Evolutionary conservation across 2,888 invertebrate genomes (phyloP).

Genomic region (Metalampra italica): DNA sequence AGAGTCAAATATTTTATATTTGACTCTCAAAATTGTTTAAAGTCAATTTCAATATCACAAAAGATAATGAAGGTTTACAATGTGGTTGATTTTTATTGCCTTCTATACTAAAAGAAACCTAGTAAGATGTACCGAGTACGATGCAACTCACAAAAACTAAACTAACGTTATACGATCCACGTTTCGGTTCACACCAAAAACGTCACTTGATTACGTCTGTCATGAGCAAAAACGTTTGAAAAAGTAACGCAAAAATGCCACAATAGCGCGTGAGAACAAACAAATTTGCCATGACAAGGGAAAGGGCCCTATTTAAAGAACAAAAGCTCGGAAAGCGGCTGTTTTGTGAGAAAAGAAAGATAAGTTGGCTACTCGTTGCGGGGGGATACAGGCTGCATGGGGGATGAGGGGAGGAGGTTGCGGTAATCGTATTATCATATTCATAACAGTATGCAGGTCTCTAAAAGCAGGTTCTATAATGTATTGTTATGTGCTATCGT

Average conservation of each 20-base stretch:
- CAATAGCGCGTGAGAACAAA: conserved; percentile 36
- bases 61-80: too few relatives aligned
- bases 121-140: too few relatives aligned
- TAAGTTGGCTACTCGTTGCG: conserved; percentile 12
- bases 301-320: conserved; percentile 25
- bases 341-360: conserved; percentile 15
- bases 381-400: background rate
- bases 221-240: conserved; percentile 35
- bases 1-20: too few relatives aligned
- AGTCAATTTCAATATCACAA: too few relatives aligned
- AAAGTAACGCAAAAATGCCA: conserved; percentile 28
- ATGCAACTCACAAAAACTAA: background rate
- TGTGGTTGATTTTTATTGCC: too few relatives aligned
- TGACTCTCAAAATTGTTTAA: too few relatives aligned
- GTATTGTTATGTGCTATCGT: too few relatives aligned
- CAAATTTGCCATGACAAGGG: conserved; percentile 32
- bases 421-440: too few relatives aligned
- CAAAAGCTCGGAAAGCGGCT: conserved; percentile 18
- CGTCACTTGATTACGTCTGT: conserved; percentile 28
- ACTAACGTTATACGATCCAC: background rate
- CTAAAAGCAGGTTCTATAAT: too few relatives aligned
- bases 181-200: background rate
- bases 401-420: background rate
- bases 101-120: too few relatives aligned
- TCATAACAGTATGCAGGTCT: too few relatives aligned